Base-by-base conservation (phyloP, 2,113 vertebrate species). In the Aptenodytes forsteri region DNA sequence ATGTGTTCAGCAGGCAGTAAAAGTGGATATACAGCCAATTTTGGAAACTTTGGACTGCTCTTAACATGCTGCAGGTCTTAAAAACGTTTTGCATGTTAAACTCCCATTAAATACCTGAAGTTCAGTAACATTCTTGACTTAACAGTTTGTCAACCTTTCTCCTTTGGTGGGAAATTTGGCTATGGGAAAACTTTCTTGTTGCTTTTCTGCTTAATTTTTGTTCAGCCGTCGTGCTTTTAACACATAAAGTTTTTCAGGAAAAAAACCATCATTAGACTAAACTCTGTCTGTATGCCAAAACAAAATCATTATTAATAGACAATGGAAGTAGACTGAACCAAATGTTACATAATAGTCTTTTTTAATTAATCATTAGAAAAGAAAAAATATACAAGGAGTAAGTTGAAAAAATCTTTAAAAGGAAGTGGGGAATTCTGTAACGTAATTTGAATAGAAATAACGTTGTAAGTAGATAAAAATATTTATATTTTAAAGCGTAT, bases 281-380 rank as follows among this genome's bases (percentile, higher is more conserved):
- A 69, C 6, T 69, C 19, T 75, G 3, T 64, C 46, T 83, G 17
- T 73, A 42, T 65, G 72, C 55, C 89, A 84, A 69, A 91, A 66
- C 65, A 84, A 89, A 89, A 79, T 91, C 6, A 50, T 90, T 91
- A 78, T 83, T 91, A 87, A 82, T 61, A 92, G 40, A 67, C 73
- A 91, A 82, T 83, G 69, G 65, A 55, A 84, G 16, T 32, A 81
- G 15, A 56, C 56, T 36, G 76, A 89, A 96, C 22, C 36, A 79
- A 82, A 66, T 62, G 36, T 87, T 91, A 54, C 36, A 15, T 86
- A 88, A 70, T 16, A 66, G 22, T 59, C 49, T 89, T 83, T 79
- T 89, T 89, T 78, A 70, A 62, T 91, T 89, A 90, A 92, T 81
- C 52, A 79, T 79, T 87, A 79, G 42, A 70, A 83, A 92, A 56